These are phyloP conservation scores for Accipiter virgatus DNA, from an alignment of 2,113 vertebrate species.

Conservation along the genomic window DNA sequence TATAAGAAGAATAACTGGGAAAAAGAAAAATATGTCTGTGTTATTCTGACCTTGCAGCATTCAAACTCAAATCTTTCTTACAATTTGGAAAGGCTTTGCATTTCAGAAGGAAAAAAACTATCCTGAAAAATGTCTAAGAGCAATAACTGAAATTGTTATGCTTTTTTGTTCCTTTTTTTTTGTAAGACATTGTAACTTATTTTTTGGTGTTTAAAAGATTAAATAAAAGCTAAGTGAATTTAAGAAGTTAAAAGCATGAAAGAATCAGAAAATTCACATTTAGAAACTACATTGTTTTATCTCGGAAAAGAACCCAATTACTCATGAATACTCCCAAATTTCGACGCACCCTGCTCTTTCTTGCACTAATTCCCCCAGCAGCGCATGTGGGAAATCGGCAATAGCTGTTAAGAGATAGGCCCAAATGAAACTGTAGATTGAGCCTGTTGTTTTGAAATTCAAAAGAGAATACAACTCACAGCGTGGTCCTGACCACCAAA, in stretches of 20 bases:
- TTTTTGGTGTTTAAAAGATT: not conserved
- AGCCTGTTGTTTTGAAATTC: not conserved
- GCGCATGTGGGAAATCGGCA: rapidly evolving
- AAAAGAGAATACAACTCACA: not conserved
- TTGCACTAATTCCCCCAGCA: not conserved
- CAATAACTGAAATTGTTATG: not conserved
- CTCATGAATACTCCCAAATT: not conserved
- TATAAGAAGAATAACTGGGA: not conserved
- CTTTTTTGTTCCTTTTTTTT: not conserved
- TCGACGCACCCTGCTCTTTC: not conserved
- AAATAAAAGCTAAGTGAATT: not conserved
- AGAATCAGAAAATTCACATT: not conserved
- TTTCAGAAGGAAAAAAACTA: not conserved
- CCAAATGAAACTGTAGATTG: not conserved
- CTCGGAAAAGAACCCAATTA: not conserved
- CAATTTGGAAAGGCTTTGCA: not conserved
- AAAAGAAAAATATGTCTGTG: not conserved
- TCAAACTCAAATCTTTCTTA: not conserved
- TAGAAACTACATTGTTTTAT: not conserved
- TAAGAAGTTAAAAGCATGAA: not conserved
- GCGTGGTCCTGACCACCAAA: not conserved
- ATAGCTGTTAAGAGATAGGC: not conserved
- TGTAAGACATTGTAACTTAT: not conserved
- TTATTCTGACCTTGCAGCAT: not conserved
- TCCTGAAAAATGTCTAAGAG: not conserved